Evolutionary conservation across 2,888 invertebrate species (phyloP).

Genomic region (Himalopsyche anomala): DNA sequence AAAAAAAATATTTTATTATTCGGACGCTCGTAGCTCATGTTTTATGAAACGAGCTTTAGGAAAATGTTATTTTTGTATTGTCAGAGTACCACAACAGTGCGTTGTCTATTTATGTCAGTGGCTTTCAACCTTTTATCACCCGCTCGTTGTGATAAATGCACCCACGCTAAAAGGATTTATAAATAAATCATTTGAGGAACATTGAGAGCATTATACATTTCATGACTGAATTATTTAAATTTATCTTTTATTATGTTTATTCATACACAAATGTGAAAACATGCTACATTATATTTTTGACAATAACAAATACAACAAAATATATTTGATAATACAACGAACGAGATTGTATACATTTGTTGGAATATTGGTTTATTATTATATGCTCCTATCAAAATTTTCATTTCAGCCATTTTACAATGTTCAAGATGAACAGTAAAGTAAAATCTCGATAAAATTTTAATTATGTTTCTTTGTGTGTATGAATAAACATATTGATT

Average conservation of each 20-base stretch:
- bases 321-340: no score
- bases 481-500: no score
- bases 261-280: background rate
- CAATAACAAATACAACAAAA: background rate
- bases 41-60: background rate
- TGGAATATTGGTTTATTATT: no score
- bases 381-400: no score
- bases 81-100: slow-evolving; percentile 38
- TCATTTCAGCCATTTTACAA: no score
- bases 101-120: slow-evolving; percentile 42
- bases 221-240: slow-evolving; percentile 38
- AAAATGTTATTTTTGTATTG: slow-evolving; percentile 37
- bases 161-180: slow-evolving; percentile 38
- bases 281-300: background rate
- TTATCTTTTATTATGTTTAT: background rate
- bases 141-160: slow-evolving; percentile 20
- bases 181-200: slow-evolving; percentile 35
- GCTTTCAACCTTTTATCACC: slow-evolving; percentile 36
- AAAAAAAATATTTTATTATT: background rate
- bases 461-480: no score
- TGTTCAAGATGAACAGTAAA: no score
- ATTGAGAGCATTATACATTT: background rate
- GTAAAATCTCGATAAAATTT: no score
- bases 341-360: no score
- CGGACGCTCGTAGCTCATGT: background rate